Evolutionary conservation across 2,888 invertebrate species (phyloP).

Genomic region (Megamerina dolium): DNA sequence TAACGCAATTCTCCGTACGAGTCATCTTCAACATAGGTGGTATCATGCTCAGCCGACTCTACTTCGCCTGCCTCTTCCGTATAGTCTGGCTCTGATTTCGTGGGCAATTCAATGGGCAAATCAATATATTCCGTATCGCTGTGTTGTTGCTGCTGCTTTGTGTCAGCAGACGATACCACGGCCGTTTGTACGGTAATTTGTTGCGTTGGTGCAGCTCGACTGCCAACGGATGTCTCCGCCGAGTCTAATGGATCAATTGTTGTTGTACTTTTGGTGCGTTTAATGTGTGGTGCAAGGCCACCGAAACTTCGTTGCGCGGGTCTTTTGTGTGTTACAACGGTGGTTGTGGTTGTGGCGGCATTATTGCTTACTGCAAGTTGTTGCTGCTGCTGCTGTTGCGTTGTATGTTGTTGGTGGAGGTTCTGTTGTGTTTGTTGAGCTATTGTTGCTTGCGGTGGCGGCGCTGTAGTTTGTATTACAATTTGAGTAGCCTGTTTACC

Average conservation of each 20-base stretch:
- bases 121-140: conserved; percentile 49
- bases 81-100: conserved; percentile 64
- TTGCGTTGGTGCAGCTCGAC: conserved; percentile 40
- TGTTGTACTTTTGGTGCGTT: conserved; percentile 41
- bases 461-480: conserved; percentile 51
- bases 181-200: conserved; percentile 54
- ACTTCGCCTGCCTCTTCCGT: conserved; percentile 60
- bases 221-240: conserved; percentile 48
- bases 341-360: conserved; percentile 31
- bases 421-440: conserved; percentile 33
- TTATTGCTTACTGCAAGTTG: conserved; percentile 19
- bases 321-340: conserved; percentile 44
- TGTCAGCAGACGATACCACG: conserved; percentile 40
- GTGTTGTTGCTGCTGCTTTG: conserved; percentile 25
- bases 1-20: conserved; percentile 60
- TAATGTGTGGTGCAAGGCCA: conserved; percentile 35
- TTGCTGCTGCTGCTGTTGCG: conserved; percentile 19
- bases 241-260: conserved; percentile 58
- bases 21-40: conserved; percentile 61
- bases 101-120: conserved; percentile 53
- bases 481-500: conserved; percentile 51
- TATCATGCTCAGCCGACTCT: conserved; percentile 59
- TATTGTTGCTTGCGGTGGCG: conserved; percentile 39
- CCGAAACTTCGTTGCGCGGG: conserved; percentile 40
- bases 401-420: conserved; percentile 23